phyloP scores from a whole-genome alignment of 2,797 vertebrate species.

The Periophthalmus magnuspinnatus region DNA sequence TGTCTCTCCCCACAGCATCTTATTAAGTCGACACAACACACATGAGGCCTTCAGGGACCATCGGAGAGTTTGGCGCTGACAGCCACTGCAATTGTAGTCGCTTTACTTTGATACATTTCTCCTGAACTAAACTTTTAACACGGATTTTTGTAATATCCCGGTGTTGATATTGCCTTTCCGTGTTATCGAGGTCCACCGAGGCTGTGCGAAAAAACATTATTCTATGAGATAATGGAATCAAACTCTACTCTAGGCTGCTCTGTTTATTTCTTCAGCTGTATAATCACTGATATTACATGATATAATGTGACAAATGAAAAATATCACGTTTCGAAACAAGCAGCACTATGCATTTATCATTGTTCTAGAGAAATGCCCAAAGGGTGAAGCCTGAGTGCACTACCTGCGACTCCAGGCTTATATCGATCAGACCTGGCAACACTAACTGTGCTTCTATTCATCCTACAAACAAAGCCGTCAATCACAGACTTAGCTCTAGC shows the following conservation, averaged over 20 bases:
- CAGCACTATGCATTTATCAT: slow-evolving; percentile 59
- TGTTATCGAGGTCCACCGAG: slow-evolving; percentile 67
- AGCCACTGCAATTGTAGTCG: slow-evolving; percentile 7
- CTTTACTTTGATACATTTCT: slow-evolving; percentile 48
- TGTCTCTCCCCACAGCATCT: slow-evolving; percentile 36
- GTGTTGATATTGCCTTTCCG: slow-evolving; percentile 61
- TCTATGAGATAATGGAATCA: slow-evolving; percentile 67
- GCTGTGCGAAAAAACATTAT: slow-evolving; percentile 59
- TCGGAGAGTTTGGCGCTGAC: slow-evolving; percentile 35
- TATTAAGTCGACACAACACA: slow-evolving; percentile 44
- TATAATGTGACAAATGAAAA: slow-evolving; percentile 70
- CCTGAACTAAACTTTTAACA: slow-evolving; percentile 56
- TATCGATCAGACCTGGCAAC: slow-evolving; percentile 72
- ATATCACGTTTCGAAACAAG: slow-evolving; percentile 60
- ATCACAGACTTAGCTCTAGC: slow-evolving; percentile 50
- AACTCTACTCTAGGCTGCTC: slow-evolving; percentile 41
- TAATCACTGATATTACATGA: slow-evolving; percentile 70
- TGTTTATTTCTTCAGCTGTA: slow-evolving; percentile 55
- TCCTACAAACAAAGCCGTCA: slow-evolving; percentile 73
- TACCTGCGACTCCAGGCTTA: slow-evolving; percentile 61
- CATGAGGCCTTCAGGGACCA: slow-evolving; percentile 38
- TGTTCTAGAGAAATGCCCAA: slow-evolving; percentile 60
- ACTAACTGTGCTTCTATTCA: slow-evolving; percentile 64
- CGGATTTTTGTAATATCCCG: slow-evolving; percentile 65
- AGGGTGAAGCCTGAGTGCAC: slow-evolving; percentile 58